These are phyloP conservation scores for Ctenicera cuprea DNA, from an alignment of 2,888 invertebrate species.

Conservation along the genomic window DNA sequence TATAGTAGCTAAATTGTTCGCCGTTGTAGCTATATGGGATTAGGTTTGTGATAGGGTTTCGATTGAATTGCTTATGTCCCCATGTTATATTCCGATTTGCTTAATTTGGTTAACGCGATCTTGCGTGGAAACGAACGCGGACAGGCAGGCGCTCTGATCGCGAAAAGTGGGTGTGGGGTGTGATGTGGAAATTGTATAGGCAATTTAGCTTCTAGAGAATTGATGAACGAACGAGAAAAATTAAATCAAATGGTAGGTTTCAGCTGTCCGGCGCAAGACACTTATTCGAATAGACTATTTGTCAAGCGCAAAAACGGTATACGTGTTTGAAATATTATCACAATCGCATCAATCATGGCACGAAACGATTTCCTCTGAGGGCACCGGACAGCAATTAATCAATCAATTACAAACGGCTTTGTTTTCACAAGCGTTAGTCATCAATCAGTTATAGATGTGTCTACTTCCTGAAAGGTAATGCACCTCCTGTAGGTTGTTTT, in stretches of 20 bases:
- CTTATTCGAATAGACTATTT: constrained; percentile 50
- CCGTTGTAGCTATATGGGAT: constrained; percentile 25
- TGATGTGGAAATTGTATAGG: constrained; percentile 19
- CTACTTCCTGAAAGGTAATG: constrained; percentile 45
- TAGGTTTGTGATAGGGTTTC: constrained; percentile 33
- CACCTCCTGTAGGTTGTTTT: constrained; percentile 29
- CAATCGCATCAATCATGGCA: constrained; percentile 58
- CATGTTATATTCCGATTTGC: constrained; percentile 27
- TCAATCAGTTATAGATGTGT: constrained; percentile 58
- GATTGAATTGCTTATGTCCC: constrained; percentile 32
- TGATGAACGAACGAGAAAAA: constrained; percentile 31
- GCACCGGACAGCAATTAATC: constrained; percentile 60
- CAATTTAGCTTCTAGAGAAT: constrained; percentile 9
- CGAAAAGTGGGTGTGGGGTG: background rate
- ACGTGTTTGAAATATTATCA: constrained; percentile 54
- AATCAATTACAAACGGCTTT: constrained; percentile 61
- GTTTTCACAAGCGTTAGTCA: constrained; percentile 57
- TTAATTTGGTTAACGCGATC: constrained; percentile 34
- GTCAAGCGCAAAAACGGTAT: constrained; percentile 49
- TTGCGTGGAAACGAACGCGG: constrained; percentile 2
- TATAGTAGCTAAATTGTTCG: constrained; percentile 17
- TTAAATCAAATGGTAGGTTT: constrained; percentile 44
- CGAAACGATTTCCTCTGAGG: constrained; percentile 58
- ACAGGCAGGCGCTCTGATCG: constrained; percentile 3
- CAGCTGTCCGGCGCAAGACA: constrained; percentile 46